These are phyloP conservation scores for Proterorhinus semilunaris DNA, from an alignment of 2,113 vertebrate species.

Conservation along the genomic window DNA sequence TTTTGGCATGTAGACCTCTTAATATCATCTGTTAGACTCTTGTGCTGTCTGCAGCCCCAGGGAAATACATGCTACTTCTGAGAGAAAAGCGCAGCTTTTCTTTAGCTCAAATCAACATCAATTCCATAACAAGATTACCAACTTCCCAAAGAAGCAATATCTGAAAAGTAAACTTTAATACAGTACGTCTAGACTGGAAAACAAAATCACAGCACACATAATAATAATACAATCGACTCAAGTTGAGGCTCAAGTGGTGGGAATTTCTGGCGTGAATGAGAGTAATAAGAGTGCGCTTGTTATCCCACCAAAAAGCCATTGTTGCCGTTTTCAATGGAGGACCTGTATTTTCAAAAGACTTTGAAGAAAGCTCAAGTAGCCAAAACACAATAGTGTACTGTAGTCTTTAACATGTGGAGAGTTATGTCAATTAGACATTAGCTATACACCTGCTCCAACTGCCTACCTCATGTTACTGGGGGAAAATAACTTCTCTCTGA, in stretches of 20 bases:
- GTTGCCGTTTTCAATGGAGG: constrained; percentile 26
- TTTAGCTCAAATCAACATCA: constrained; percentile 5
- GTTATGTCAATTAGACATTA: constrained; percentile 20
- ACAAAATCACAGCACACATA: neutral
- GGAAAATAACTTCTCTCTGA: neutral
- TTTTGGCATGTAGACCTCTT: constrained; percentile 33
- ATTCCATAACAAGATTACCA: constrained; percentile 5
- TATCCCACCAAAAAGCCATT: constrained; percentile 24
- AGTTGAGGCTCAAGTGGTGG: constrained; percentile 18
- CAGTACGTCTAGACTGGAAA: neutral
- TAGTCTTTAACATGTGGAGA: constrained; percentile 17
- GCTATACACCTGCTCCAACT: constrained; percentile 20
- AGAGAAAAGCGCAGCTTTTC: constrained; percentile 1
- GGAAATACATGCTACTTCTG: constrained; percentile 21
- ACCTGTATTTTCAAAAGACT: constrained; percentile 12
- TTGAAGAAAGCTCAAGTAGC: constrained; percentile 51
- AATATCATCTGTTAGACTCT: constrained; percentile 17
- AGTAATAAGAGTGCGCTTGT: constrained; percentile 37
- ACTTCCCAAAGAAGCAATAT: constrained; percentile 1
- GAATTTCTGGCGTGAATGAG: constrained; percentile 21
- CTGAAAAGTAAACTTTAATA: neutral
- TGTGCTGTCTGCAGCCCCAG: constrained; percentile 25
- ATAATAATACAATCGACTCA: neutral
- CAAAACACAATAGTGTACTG: constrained; percentile 13
- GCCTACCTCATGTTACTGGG: neutral